Base-by-base conservation (phyloP, 1,140 invertebrate species). In the Ctenoplectra terminalis region DNA sequence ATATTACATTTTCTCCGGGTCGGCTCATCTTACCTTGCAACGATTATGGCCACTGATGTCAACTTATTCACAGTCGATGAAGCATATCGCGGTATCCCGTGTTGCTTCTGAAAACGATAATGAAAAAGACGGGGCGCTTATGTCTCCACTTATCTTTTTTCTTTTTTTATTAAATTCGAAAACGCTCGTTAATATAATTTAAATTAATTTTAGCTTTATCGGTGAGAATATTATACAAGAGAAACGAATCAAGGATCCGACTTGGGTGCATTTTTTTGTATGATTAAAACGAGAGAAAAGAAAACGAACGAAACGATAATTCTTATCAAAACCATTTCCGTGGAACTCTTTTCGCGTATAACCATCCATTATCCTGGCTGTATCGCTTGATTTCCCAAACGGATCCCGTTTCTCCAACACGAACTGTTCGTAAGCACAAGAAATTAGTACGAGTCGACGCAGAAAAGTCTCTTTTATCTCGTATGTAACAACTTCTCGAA, bases 41-140 rank as follows among this genome's bases (percentile, higher is more conserved):
- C 84, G 85, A 85, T 86, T 86, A 86, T 69, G 76, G 78, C 54
- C 37, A 60, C 83, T 72, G 83, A 86, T 85, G 83, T 79, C 84
- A 66, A 71, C 64, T 85, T 86, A 77, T 77, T 86, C 61, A 82
- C 69, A 79, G 83, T 86, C 73, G 79, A 43, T 50, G 79, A 66
- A 86, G 83, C 83, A 48, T 70, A 37, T 58, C 54, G 23, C 48
- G 63, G 9, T 48, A 11, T 17, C 50, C 34, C 37, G 40, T 61
- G 56, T 61, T 50, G 43, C 73, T 76, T 56, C 37, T 76, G 73
- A 66, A 76, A 81, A 66, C 72, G 61, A 75, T 43, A 40, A 37
- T 64, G 34, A 58, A 81, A 76, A 76, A 64, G 70, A 74, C 48
- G 31, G 23, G 60, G 26, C 46, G 48, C 40, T 48, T 26, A 17